These are phyloP conservation scores for Drosophila neotestacea DNA, from an alignment of 2,888 invertebrate genomes.

Conservation along the genomic window DNA sequence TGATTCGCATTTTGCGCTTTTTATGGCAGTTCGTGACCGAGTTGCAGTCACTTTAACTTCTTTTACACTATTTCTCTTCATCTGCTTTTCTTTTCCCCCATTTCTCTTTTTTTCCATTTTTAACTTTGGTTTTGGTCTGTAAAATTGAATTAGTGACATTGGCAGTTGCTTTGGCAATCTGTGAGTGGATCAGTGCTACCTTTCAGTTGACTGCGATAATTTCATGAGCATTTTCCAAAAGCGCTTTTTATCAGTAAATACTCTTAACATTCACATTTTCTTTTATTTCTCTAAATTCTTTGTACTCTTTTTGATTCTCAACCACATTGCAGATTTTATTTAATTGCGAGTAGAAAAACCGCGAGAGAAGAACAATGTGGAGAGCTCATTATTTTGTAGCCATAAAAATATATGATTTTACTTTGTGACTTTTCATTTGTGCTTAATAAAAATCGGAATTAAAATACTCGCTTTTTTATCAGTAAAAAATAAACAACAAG, in stretches of 20 bases:
- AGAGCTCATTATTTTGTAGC: not conserved
- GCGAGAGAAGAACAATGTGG: not conserved
- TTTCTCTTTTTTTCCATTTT: not conserved
- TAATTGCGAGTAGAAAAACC: not conserved
- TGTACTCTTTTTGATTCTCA: not conserved
- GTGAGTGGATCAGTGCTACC: constrained; percentile 45
- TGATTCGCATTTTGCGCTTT: constrained; percentile 59
- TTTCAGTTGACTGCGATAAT: constrained; percentile 43
- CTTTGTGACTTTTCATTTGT: too few species aligned
- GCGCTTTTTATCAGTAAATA: constrained; percentile 31
- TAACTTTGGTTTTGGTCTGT: constrained; percentile 44
- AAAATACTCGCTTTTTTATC: too few species aligned
- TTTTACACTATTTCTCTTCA: not conserved
- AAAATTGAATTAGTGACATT: constrained; percentile 79
- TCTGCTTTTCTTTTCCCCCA: constrained; percentile 12
- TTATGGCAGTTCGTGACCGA: constrained; percentile 80
- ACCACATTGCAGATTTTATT: not conserved
- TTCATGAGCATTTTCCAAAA: constrained; percentile 31
- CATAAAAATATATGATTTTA: too few species aligned
- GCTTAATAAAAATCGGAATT: too few species aligned
- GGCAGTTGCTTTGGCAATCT: constrained; percentile 71
- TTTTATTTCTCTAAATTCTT: not conserved
- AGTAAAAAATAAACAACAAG: too few species aligned
- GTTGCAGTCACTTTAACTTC: constrained; percentile 65
- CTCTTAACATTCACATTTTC: constrained; percentile 1